Base-by-base conservation (phyloP, 2,888 invertebrate species). In the Cosmorhoe ocellata region DNA sequence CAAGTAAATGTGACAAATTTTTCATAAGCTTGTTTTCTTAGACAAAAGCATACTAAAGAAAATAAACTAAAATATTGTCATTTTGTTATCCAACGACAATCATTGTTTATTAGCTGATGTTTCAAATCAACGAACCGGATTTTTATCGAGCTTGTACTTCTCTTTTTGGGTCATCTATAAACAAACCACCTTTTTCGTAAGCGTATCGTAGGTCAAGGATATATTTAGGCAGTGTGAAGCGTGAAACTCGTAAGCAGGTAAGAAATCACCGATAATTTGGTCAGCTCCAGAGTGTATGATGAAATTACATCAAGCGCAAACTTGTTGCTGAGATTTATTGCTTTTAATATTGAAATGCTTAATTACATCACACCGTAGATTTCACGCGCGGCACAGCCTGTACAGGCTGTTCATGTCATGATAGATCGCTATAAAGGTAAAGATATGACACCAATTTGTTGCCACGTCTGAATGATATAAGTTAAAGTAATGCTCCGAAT, bases 201-300 rank as follows among this genome's bases (percentile, higher is more conserved):
- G 27, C 47, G 27, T 39, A 30, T 11, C 43, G 32, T 56, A 58
- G 58, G 58, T 61, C 56, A 61, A 61, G 60, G 60, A 56, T 58
- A 36, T 49, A n/a, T 38, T 51, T 45, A 11, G 31, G 45, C 33
- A 33, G 39, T 40, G 31, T 32, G 24, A 42, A 33, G 39, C 36
- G 36, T 32, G 24, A 42, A 38, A 52, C 33, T 28, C 39, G 45
- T 28, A 51, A 51, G 28, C 53, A 58, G 46, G 47, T 47, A 41
- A 56, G 38, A 45, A 46, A 52, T 51, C 46, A 58, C 49, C 45
- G 40, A 30, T 54, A 42, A 51, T 56, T 54, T 52, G 47, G 49
- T 56, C 18, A 34, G 13, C 3, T 9, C 24, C 9, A 10, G 5
- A 37, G 40, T 45, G 26, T 40, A 46, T 41, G 34, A 41, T 31